Evolutionary conservation across 1,140 invertebrate genomes (phyloP), one percentile per base, ranked within the genome.

Genomic region (Achatina immaculata): DNA sequence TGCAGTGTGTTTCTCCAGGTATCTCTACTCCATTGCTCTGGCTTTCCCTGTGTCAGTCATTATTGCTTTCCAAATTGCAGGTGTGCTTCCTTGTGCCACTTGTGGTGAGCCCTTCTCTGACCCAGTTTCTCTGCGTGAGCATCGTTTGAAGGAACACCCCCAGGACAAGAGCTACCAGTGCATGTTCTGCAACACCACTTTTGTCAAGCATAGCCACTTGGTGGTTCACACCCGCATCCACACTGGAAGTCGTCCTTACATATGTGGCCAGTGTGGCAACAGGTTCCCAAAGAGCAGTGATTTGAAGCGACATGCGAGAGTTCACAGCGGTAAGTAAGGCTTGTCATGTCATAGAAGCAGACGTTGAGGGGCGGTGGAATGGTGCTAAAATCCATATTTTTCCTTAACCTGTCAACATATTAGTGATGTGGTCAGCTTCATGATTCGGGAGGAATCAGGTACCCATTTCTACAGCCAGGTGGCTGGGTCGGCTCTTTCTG

Each of bases 191-290:
- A 83, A 81, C n/a, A 83, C 82, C 48, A 82, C 83, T 0, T 87
- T 86, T 51, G 62, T 66, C 0, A 68, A 75, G 24, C 65, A 65
- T 24, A 69, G 43, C 31, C 75, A 76, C 48, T 55, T 84, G 80
- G 82, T 75, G 1, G 43, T 58, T 16, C 83, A 84, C 51, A 78
- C 45, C 28, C 73, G 78, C 65, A 78, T 69, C 51, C 83, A 84
- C 79, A 99, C 87, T 91, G 97, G 97, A 11, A 97, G 98, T 90
- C 97, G 97, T 90, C 97, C 96, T 1, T 96, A 78, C 40, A 68
- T 75, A 1, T 87, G 86, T 45, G 28, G 40, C 6, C 66, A 82
- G 16, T 87, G 86, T 76, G 83, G 82, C 24, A 85, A 84, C 88
- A 93, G 94, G 31, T 94, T 96, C 78, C 96, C 95, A 83, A 95